Percentiles rank a stretch among this genome's conserved stretches.
Conservation (phyloP, 1,140 invertebrate genomes). For the Coelopa frigida region DNA sequence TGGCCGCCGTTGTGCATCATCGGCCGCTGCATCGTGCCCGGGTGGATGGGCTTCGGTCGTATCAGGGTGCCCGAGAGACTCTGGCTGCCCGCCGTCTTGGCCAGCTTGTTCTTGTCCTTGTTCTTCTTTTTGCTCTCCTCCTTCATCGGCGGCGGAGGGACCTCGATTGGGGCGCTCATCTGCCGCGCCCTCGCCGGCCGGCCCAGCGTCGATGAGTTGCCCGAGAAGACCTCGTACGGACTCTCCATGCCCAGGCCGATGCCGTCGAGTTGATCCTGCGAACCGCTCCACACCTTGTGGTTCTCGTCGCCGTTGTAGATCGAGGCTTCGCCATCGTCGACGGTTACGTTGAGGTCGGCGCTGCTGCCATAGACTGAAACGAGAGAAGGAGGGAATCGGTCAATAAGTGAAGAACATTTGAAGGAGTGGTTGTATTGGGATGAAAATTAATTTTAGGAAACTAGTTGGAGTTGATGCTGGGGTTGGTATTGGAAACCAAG, state of each 20-base stretch:
- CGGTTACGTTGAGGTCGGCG: slow-evolving; percentile 49
- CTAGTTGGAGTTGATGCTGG: too few species aligned
- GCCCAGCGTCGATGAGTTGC: slow-evolving; percentile 59
- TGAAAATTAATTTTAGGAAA: too few species aligned
- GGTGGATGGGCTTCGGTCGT: slow-evolving; percentile 41
- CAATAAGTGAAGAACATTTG: too few species aligned
- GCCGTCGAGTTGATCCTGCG: slow-evolving; percentile 62
- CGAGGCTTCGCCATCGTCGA: slow-evolving; percentile 64
- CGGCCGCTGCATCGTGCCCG: slow-evolving; percentile 27
- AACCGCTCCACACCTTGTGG: slow-evolving; percentile 85
- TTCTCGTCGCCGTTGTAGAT: slow-evolving; percentile 86
- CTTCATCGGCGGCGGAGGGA: slow-evolving; percentile 59
- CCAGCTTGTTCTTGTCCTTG: slow-evolving; percentile 31
- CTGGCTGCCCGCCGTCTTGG: slow-evolving; percentile 38
- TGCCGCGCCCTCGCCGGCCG: slow-evolving; percentile 72
- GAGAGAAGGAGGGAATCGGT: slow-evolving; percentile 18
- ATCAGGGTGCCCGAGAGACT: slow-evolving; percentile 42
- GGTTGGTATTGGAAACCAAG: too few species aligned
- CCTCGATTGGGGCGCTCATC: slow-evolving; percentile 65
- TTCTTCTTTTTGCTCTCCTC: slow-evolving; percentile 37
- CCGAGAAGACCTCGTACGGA: slow-evolving; percentile 61
- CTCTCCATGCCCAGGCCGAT: slow-evolving; percentile 48
- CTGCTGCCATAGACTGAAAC: slow-evolving; percentile 46
- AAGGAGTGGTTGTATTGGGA: too few species aligned
- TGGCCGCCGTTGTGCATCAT: slow-evolving; percentile 21